phyloP scores from a whole-genome alignment of 2,888 invertebrate genomes.

The Hypomecis punctinalis region DNA sequence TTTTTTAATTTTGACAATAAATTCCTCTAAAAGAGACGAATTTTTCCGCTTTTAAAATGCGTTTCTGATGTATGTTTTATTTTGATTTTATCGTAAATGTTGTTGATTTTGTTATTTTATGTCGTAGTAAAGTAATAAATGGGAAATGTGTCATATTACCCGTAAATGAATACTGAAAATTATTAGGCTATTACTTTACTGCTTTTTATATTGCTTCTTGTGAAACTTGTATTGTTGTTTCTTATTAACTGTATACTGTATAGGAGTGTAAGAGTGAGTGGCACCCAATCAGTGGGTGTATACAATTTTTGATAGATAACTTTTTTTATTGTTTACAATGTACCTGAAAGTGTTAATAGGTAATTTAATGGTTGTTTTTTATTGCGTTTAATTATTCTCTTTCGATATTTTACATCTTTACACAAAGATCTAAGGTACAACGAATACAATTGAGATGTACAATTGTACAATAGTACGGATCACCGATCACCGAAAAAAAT shows the following conservation, averaged over 20 bases:
- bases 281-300: background rate
- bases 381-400: constrained; percentile 2
- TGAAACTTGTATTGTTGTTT: constrained; percentile 3
- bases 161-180: constrained; percentile 9
- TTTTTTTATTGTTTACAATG: constrained; percentile 32
- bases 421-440: background rate
- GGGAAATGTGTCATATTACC: constrained; percentile 28
- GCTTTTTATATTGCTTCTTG: constrained; percentile 23
- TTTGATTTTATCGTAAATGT: constrained; percentile 32
- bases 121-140: constrained; percentile 22
- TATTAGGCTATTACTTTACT: constrained; percentile 23
- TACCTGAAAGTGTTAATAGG: constrained; percentile 29
- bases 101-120: constrained; percentile 40
- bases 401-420: background rate
- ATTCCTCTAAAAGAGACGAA: constrained; percentile 4
- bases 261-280: background rate
- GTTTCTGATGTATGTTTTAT: constrained; percentile 25
- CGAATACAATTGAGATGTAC: no score
- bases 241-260: background rate
- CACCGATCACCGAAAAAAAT: no score
- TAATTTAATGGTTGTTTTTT: constrained; percentile 17
- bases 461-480: no score
- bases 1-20: constrained; percentile 5
- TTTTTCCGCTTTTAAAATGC: constrained; percentile 14
- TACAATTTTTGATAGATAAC: constrained; percentile 12